Evolutionary conservation across 2,113 vertebrate species (phyloP), one percentile per base, ranked within the genome.

Genomic region (Cyanoderma ruficeps): DNA sequence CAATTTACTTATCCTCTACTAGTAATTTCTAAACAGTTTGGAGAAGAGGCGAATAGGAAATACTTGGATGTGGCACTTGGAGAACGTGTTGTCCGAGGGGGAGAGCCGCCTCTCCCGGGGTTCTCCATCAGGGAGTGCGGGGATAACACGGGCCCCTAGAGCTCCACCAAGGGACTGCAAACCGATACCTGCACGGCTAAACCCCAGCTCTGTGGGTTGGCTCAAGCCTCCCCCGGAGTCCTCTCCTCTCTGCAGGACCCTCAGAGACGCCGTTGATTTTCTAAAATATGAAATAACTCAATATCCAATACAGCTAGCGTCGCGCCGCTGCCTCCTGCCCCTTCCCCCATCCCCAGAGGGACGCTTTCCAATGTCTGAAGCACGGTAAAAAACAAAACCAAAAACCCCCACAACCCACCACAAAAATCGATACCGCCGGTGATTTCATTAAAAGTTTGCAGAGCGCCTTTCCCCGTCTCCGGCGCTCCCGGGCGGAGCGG

Each of bases 1-100:
- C 97, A 97, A 97, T 97, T 87, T 97, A 97, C 95, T 98, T 97
- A 91, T 46, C 93, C 15, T 17, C 84, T 95, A 97, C 97, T 97
- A 97, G 96, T 96, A 83, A 97, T 97, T 98, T 95, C 92, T 87
- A 93, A 96, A 92, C 82, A 92, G 82, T 96, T 89, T 81, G 90
- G 39, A 76, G 78, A 90, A 83, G 81, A 5, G 85, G 84, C 83
- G 61, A 77, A 94, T 15, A 17, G 68, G 23, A 76, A 56, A 80
- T 15, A 4, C 61, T 67, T 5, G 80, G 30, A 82, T 2, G 76
- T 41, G 76, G 60, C 88, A 61, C 60, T 56, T 20, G 4, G 17
- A 11, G 46, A 57, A 13, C 1, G 30, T 0, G 30, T 0, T 44
- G 89, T 65, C 86, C 89, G 60, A 81, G 64, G 55, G 20, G 31